Evolutionary conservation across 1,140 invertebrate genomes (phyloP).

Genomic region (Zaprionus ghesquierei): DNA sequence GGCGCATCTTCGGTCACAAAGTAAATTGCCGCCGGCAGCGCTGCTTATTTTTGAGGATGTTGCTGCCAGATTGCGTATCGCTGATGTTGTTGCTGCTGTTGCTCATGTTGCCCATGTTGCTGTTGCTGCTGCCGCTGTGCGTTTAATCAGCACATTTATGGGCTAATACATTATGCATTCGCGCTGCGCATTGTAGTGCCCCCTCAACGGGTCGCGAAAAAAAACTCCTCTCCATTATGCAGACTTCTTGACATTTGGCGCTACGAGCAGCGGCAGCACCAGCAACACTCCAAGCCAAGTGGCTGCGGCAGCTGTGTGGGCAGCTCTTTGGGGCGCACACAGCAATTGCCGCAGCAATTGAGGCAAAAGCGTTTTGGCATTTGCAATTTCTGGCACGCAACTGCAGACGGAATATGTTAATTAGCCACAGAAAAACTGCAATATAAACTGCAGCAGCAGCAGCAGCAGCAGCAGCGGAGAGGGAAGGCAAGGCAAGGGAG

Average conservation of each 20-base stretch:
- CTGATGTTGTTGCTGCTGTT: slow-evolving; percentile 7
- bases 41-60: not conserved
- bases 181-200: slow-evolving; percentile 32
- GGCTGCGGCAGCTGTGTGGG: slow-evolving; percentile 23
- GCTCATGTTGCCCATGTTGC: not conserved
- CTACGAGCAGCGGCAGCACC: not conserved
- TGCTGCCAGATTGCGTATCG: not conserved
- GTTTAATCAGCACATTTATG: slow-evolving; percentile 63
- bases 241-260: slow-evolving; percentile 72
- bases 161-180: slow-evolving; percentile 69
- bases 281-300: slow-evolving; percentile 7
- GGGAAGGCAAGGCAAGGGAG: not conserved
- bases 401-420: slow-evolving; percentile 72
- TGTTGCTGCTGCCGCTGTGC: not conserved
- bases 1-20: not conserved
- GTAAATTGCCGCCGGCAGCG: not conserved
- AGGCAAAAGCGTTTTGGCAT: slow-evolving; percentile 70
- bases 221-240: slow-evolving; percentile 29
- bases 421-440: slow-evolving; percentile 34
- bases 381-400: slow-evolving; percentile 78
- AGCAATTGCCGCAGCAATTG: slow-evolving; percentile 69
- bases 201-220: too few species aligned
- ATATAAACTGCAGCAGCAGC: slow-evolving; percentile 47
- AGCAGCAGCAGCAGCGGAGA: not conserved
- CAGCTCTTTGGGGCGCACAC: slow-evolving; percentile 14